These are phyloP conservation scores for Myathropa florea DNA, from an alignment of 2,888 invertebrate genomes.

Conservation along the genomic window DNA sequence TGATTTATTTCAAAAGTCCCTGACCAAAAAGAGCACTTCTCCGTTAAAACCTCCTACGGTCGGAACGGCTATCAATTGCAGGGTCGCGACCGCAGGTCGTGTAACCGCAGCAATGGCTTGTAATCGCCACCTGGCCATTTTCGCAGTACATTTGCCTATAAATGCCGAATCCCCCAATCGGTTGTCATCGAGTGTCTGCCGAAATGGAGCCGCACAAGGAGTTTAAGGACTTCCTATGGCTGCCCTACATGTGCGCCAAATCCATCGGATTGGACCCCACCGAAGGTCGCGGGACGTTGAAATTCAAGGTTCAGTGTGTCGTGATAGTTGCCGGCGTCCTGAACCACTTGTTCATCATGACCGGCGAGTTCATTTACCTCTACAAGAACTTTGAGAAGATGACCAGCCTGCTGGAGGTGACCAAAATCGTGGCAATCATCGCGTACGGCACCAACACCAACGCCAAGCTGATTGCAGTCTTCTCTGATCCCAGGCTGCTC, in stretches of 20 bases:
- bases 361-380: conserved; percentile 69
- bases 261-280: conserved; percentile 30
- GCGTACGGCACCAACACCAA: conserved; percentile 54
- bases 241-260: conserved; percentile 47
- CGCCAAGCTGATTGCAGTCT: conserved; percentile 41
- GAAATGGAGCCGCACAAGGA: conserved; percentile 39
- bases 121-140: not conserved
- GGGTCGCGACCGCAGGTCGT: not conserved
- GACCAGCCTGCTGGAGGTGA: conserved; percentile 75
- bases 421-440: conserved; percentile 62
- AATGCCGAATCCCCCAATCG: not conserved
- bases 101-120: not conserved
- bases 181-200: not conserved
- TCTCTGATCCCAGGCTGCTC: conserved; percentile 1
- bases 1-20: not conserved
- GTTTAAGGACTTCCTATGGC: conserved; percentile 40
- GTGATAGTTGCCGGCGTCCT: not conserved
- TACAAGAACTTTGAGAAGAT: conserved; percentile 73
- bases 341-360: conserved; percentile 41
- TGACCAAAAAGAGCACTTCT: not conserved
- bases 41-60: not conserved
- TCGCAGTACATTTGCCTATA: not conserved
- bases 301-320: conserved; percentile 29
- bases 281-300: conserved; percentile 10
- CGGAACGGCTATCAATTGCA: not conserved